Percentiles rank a stretch among this genome's conserved stretches.
phyloP scores from a whole-genome alignment of 2,888 invertebrate genomes.

The Beris morrisii region DNA sequence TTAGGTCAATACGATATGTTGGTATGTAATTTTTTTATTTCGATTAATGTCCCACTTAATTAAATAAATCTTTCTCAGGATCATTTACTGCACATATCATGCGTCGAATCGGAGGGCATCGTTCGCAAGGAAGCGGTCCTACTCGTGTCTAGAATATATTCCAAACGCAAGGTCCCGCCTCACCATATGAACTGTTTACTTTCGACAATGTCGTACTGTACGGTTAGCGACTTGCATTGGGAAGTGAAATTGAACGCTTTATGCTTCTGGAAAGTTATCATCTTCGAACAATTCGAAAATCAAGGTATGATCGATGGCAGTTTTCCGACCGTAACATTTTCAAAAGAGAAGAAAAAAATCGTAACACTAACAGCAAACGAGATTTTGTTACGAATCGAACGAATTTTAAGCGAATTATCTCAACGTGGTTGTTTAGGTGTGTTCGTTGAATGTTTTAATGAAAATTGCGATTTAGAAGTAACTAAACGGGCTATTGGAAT shows the following conservation, averaged over 20 bases:
- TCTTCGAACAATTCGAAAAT: conserved; percentile 65
- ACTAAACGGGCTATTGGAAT: conserved; percentile 64
- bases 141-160: conserved; percentile 67
- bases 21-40: conserved; percentile 46
- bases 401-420: conserved; percentile 69
- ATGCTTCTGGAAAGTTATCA: conserved; percentile 71
- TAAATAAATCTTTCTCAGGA: conserved; percentile 51
- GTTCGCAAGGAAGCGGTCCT: conserved; percentile 73
- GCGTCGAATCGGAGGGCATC: conserved; percentile 73
- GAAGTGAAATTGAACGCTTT: conserved; percentile 76
- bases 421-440: conserved; percentile 71
- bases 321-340: conserved; percentile 79
- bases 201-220: conserved; percentile 67
- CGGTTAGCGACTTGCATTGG: conserved; percentile 76
- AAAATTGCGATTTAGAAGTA: conserved; percentile 73
- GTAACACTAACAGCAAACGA: conserved; percentile 70
- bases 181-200: conserved; percentile 62
- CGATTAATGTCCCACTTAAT: not conserved
- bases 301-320: conserved; percentile 84
- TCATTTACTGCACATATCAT: conserved; percentile 60
- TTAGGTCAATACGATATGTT: conserved; percentile 63
- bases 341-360: conserved; percentile 76
- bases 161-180: conserved; percentile 63
- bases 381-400: conserved; percentile 60
- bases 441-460: conserved; percentile 65